Evolutionary conservation across 2,797 vertebrate species (phyloP).

Genomic region (Coranthus polyacanthus): DNA sequence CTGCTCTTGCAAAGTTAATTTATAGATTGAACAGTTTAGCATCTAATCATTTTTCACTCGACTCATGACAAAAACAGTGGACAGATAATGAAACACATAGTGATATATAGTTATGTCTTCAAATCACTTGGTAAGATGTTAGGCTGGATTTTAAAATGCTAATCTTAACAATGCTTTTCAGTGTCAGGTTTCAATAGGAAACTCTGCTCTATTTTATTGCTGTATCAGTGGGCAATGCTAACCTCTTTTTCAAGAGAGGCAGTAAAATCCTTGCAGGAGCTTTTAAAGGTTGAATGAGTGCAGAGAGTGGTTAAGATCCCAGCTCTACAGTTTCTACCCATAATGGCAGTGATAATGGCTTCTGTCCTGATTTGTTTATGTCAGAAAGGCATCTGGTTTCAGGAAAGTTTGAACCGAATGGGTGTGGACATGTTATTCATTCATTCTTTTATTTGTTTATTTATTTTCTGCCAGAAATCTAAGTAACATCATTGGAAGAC

Average conservation of each 20-base stretch:
- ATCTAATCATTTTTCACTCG: neutral
- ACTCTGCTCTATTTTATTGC: slow-evolving; percentile 31
- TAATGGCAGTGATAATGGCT: slow-evolving; percentile 63
- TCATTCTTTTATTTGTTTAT: slow-evolving; percentile 33
- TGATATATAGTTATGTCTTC: slow-evolving; percentile 12
- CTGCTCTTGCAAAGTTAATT: neutral
- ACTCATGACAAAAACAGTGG: too few species aligned
- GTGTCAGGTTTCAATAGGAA: slow-evolving; percentile 27
- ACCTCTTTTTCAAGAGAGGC: slow-evolving; percentile 33
- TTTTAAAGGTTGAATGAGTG: slow-evolving; percentile 56
- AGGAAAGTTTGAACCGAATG: slow-evolving; percentile 62
- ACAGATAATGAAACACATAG: too few species aligned
- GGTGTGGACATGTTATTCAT: slow-evolving; percentile 36
- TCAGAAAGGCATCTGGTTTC: slow-evolving; percentile 75
- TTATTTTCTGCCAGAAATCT: slow-evolving; percentile 55
- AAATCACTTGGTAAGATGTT: slow-evolving; percentile 15
- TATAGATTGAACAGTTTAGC: neutral
- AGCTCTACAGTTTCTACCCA: slow-evolving; percentile 57
- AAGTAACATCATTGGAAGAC: slow-evolving; percentile 45
- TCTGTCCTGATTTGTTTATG: slow-evolving; percentile 70
- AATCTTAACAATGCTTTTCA: slow-evolving; percentile 19
- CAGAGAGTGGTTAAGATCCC: slow-evolving; percentile 37
- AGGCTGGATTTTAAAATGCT: slow-evolving; percentile 32
- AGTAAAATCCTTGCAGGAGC: slow-evolving; percentile 27
- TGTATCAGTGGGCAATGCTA: slow-evolving; percentile 9